Conservation (phyloP, 2,888 invertebrate genomes). For the Artemia sp. region DNA sequence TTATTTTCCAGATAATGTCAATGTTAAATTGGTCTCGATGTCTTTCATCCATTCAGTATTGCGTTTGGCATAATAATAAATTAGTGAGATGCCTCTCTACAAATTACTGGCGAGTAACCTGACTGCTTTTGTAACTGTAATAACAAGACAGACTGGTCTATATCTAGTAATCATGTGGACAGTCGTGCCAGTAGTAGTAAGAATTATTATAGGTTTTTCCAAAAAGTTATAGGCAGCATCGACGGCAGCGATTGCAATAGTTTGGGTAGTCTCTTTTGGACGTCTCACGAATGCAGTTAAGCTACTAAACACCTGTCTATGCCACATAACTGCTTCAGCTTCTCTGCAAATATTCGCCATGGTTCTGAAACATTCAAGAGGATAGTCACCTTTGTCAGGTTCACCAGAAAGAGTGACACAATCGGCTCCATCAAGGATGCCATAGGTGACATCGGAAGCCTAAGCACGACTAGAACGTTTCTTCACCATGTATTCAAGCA, state of each 20-base stretch:
- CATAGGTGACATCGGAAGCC: conserved; percentile 92
- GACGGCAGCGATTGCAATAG: conserved; percentile 82
- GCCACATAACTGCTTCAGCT: conserved; percentile 91
- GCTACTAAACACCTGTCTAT: conserved; percentile 71
- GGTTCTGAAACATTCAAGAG: conserved; percentile 64
- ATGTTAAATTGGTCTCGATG: too few relatives aligned
- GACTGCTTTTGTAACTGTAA: conserved; percentile 68
- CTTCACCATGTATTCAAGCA: conserved; percentile 97
- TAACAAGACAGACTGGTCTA: conserved; percentile 80
- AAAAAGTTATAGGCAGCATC: conserved; percentile 77
- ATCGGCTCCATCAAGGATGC: conserved; percentile 89
- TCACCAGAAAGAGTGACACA: conserved; percentile 99
- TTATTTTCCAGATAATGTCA: too few relatives aligned
- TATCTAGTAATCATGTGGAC: conserved; percentile 84
- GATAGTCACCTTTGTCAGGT: conserved; percentile 93
- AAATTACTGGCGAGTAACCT: conserved; percentile 79
- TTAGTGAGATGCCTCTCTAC: conserved; percentile 74
- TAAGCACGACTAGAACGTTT: conserved; percentile 92
- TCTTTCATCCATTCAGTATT: too few relatives aligned
- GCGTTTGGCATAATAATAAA: conserved; percentile 54
- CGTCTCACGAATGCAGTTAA: conserved; percentile 42
- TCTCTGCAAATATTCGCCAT: conserved; percentile 91
- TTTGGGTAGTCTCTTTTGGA: conserved; percentile 71
- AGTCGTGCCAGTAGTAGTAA: conserved; percentile 65
- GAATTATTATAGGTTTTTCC: conserved; percentile 72